These are phyloP conservation scores for Kryptolebias ocellatus DNA, from an alignment of 2,797 vertebrate species.

Conservation along the genomic window DNA sequence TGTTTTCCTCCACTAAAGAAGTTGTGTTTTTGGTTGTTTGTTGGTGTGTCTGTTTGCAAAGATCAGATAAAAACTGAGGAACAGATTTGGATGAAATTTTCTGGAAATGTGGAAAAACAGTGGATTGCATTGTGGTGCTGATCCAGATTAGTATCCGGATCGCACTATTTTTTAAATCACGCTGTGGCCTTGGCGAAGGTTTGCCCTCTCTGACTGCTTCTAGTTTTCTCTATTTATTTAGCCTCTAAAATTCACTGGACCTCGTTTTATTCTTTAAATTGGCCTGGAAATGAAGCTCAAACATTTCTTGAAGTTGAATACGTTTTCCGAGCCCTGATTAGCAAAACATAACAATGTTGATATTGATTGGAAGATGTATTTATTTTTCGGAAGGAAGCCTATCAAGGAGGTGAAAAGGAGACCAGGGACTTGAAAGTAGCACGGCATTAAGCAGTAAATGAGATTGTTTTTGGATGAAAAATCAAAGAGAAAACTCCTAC, in stretches of 20 bases:
- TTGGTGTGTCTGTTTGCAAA: no score
- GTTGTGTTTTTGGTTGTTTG: no score
- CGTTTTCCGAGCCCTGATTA: not conserved
- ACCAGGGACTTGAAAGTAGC: not conserved
- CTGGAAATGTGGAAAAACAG: no score
- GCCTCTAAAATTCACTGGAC: not conserved
- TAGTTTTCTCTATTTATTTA: not conserved
- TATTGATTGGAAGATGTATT: not conserved
- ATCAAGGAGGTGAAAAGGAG: not conserved
- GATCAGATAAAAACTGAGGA: no score
- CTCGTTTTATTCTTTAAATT: not conserved
- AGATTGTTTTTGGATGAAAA: constrained; percentile 33
- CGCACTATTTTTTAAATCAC: no score
- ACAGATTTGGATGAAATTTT: no score
- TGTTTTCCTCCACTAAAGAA: no score
- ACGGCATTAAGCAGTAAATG: constrained; percentile 11
- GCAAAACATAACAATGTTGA: not conserved
- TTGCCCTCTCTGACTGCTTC: no score
- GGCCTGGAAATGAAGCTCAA: not conserved
- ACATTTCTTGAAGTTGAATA: constrained; percentile 1
- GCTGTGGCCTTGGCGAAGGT: no score
- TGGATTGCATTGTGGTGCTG: no score
- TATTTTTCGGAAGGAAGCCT: not conserved
- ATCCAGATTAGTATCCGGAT: no score
- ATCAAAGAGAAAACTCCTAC: constrained; percentile 51